A percentile compares a stretch with the other conserved stretches of the same genome.
These are phyloP conservation scores for Chrysogorgia sp. DNA, from an alignment of 92 coral and sea anemone species.

Conservation along the genomic window DNA sequence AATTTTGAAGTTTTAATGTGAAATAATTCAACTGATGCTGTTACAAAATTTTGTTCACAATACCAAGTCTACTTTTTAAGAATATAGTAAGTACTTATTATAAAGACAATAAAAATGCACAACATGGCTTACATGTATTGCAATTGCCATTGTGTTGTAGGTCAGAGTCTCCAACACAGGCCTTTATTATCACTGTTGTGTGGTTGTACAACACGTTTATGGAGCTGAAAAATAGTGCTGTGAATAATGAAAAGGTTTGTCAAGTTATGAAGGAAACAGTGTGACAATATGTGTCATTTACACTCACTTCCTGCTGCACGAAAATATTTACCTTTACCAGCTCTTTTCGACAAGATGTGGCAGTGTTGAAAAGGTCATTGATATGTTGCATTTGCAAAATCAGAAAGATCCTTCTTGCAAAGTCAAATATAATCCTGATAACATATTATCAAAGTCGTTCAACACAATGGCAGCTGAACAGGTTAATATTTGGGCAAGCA, in stretches of 20 bases:
- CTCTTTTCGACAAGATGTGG: constrained; percentile 36
- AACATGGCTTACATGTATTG: neutral
- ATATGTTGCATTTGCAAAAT: constrained; percentile 33
- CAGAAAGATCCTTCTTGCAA: constrained; percentile 59
- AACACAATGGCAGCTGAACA: constrained; percentile 67
- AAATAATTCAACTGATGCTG: too few relatives aligned
- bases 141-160: constrained; percentile 17
- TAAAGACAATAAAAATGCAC: neutral
- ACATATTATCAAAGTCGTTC: constrained; percentile 29
- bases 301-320: constrained; percentile 18
- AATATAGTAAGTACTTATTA: too few relatives aligned
- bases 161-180: constrained; percentile 12
- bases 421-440: constrained; percentile 40
- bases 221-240: constrained; percentile 11
- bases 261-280: constrained; percentile 32
- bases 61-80: too few relatives aligned
- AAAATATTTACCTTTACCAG: constrained; percentile 30
- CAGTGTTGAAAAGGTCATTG: constrained; percentile 28
- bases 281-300: constrained; percentile 3
- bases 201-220: constrained; percentile 26
- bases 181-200: constrained; percentile 25
- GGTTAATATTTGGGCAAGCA: constrained; percentile 60
- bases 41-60: too few relatives aligned
- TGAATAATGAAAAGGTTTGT: constrained; percentile 8
- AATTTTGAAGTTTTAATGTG: too few relatives aligned